A percentile compares a stretch with the other conserved stretches of the same genome.
Evolutionary conservation across 2,888 invertebrate species (phyloP).

Genomic region (Hyles lineata): DNA sequence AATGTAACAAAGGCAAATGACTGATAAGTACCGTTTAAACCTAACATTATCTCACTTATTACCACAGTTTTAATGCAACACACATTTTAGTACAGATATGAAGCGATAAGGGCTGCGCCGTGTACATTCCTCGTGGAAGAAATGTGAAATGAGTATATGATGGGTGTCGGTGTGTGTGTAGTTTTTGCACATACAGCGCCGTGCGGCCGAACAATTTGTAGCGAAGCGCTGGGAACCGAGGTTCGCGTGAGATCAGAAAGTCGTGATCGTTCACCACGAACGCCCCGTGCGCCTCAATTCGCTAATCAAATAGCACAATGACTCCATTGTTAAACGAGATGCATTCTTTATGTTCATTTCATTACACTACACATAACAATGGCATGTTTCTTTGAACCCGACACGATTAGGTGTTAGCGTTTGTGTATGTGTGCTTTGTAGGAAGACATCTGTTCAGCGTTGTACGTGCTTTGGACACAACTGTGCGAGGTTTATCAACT

Average conservation of each 20-base stretch:
- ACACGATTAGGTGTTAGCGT: conserved; percentile 37
- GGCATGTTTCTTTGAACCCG: conserved; percentile 56
- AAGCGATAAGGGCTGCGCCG: background rate
- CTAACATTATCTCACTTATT: background rate
- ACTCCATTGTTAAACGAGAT: conserved; percentile 67
- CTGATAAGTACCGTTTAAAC: background rate
- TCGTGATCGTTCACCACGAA: conserved; percentile 75
- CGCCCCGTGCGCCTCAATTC: conserved; percentile 66
- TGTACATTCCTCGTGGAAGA: conserved; percentile 2
- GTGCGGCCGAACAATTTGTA: conserved; percentile 62
- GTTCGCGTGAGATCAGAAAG: conserved; percentile 70
- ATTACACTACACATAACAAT: conserved; percentile 48
- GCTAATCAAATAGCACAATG: conserved; percentile 74
- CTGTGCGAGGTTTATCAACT: background rate
- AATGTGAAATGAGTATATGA: conserved; percentile 30
- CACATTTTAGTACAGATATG: background rate
- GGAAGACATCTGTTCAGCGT: background rate
- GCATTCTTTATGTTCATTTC: conserved; percentile 63
- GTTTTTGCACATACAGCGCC: conserved; percentile 55
- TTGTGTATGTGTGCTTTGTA: background rate
- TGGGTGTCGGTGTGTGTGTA: conserved; percentile 29
- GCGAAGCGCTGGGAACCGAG: conserved; percentile 66
- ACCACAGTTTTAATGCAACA: background rate
- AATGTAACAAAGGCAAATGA: conserved; percentile 5
- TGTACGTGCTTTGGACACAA: background rate